Evolutionary conservation across 2,888 invertebrate genomes (phyloP).

Genomic region (Griposia aprilina): DNA sequence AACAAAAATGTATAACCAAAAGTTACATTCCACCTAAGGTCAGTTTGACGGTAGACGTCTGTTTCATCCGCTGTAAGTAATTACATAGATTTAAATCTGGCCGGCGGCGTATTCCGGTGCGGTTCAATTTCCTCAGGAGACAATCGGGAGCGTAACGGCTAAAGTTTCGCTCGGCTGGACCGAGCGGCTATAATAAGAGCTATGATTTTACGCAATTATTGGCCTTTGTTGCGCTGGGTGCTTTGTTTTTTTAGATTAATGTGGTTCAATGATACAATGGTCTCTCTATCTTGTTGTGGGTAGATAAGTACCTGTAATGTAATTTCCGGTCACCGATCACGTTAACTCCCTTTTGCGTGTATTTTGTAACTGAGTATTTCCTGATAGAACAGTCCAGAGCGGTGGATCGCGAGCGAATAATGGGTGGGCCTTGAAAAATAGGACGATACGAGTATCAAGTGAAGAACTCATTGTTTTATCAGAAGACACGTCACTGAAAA

Average conservation of each 20-base stretch:
- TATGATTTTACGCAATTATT: constrained; percentile 62
- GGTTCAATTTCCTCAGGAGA: constrained; percentile 68
- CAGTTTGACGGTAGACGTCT: constrained; percentile 36
- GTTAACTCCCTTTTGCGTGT: not conserved
- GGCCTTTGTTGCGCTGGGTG: constrained; percentile 47
- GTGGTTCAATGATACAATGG: constrained; percentile 3
- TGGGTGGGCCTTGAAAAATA: no score
- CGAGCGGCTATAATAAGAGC: constrained; percentile 55
- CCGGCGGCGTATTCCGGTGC: constrained; percentile 57
- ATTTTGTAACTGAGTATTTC: not conserved
- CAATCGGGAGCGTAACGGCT: constrained; percentile 65
- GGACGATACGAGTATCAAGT: no score
- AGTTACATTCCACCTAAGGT: constrained; percentile 26
- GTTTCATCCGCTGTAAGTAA: constrained; percentile 60
- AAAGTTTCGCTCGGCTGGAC: constrained; percentile 63
- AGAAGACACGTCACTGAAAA: no score
- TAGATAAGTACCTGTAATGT: not conserved
- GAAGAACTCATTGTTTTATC: no score
- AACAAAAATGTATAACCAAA: constrained; percentile 1
- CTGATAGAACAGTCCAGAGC: no score
- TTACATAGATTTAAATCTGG: constrained; percentile 68
- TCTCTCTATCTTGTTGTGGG: not conserved
- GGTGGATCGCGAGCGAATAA: no score
- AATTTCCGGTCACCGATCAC: not conserved
- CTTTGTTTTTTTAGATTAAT: constrained; percentile 56